phyloP scores from a whole-genome alignment of 2,797 vertebrate genomes.

The Chloroceryle inda region DNA sequence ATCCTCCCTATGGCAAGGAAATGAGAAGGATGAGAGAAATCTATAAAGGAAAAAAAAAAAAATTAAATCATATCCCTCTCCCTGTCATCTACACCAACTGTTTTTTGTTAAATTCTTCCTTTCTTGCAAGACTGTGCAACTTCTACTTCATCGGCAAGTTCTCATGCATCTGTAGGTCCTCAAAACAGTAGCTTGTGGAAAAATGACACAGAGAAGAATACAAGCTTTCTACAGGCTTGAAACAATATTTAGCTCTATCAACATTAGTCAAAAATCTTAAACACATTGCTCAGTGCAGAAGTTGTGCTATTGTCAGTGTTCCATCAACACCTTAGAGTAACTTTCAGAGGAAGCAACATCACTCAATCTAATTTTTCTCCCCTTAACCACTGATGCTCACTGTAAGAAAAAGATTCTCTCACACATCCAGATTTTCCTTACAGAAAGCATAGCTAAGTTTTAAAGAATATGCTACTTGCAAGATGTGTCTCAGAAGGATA shows the following conservation, averaged over 20 bases:
- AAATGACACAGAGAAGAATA: neutral
- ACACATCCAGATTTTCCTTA: neutral
- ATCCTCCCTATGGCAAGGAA: neutral
- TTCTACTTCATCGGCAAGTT: neutral
- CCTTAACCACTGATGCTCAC: neutral
- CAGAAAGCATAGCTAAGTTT: neutral
- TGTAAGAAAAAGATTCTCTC: neutral
- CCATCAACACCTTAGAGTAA: neutral
- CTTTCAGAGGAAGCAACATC: neutral
- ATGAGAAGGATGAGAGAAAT: neutral
- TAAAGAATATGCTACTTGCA: neutral
- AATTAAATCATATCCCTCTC: neutral
- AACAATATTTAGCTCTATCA: neutral
- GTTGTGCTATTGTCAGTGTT: neutral
- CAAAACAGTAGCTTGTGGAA: neutral
- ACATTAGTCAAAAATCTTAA: neutral
- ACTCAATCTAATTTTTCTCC: neutral
- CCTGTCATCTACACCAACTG: neutral
- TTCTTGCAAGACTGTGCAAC: neutral
- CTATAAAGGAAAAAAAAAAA: neutral
- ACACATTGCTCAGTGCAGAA: neutral
- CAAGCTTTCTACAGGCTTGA: neutral
- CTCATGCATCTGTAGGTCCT: neutral
- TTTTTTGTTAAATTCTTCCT: neutral
- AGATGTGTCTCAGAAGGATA: neutral